Conservation (phyloP, 2,113 vertebrate species). For the Dipodomys spectabilis region DNA sequence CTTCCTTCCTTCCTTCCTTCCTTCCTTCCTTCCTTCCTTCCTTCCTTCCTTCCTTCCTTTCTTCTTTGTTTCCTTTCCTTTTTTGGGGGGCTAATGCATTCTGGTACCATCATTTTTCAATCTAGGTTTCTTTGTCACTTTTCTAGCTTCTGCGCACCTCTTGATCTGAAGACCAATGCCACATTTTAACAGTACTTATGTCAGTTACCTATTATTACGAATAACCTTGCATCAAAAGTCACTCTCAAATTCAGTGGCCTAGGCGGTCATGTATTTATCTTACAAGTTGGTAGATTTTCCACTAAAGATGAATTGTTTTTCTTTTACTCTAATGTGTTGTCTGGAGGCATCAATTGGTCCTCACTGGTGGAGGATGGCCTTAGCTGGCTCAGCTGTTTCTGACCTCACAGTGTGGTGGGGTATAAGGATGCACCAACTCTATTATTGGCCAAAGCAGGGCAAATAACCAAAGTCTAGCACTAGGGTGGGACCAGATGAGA, state of each 20-base stretch:
- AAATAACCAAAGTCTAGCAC: not conserved
- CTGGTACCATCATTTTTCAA: not conserved
- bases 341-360: not conserved
- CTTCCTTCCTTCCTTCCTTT: no score
- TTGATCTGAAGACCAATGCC: not conserved
- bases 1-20: not conserved
- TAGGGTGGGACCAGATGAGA: not conserved
- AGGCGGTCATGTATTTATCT: slow-evolving; percentile 20
- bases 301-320: not conserved
- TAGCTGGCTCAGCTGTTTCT: not conserved
- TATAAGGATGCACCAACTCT: not conserved
- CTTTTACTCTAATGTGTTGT: slow-evolving; percentile 1
- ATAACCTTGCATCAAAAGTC: not conserved
- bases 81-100: not conserved
- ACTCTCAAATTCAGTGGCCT: not conserved
- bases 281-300: not conserved
- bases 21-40: no score
- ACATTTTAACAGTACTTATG: not conserved
- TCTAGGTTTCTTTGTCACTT: not conserved
- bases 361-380: not conserved
- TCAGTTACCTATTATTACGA: not conserved
- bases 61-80: no score
- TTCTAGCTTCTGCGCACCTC: not conserved
- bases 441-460: not conserved
- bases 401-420: not conserved